These are phyloP conservation scores for Agapetus fuscipes DNA, from an alignment of 2,888 invertebrate genomes.

Conservation along the genomic window DNA sequence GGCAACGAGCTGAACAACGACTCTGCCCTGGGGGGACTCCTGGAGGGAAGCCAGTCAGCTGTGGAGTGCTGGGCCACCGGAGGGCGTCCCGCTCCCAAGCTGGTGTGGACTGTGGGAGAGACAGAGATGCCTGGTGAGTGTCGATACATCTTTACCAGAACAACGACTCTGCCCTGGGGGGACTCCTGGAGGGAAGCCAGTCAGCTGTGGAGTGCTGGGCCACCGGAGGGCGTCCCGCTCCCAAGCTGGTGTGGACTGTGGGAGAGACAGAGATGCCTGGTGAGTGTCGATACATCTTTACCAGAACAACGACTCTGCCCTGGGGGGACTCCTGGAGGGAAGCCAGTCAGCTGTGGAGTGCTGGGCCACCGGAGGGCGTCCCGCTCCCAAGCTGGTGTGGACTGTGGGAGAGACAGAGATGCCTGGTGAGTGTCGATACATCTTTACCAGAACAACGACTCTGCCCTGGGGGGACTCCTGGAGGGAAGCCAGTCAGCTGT, in stretches of 20 bases:
- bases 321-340: conserved; percentile 64
- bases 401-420: conserved; percentile 63
- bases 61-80: conserved; percentile 66
- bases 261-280: conserved; percentile 56
- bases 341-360: conserved; percentile 59
- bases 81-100: conserved; percentile 76
- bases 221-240: conserved; percentile 74
- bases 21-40: conserved; percentile 55
- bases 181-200: conserved; percentile 58
- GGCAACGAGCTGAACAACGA: conserved; percentile 53
- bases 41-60: conserved; percentile 58
- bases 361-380: conserved; percentile 72
- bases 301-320: conserved; percentile 49
- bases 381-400: conserved; percentile 78
- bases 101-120: conserved; percentile 76
- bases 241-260: conserved; percentile 78
- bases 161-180: conserved; percentile 57
- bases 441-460: conserved; percentile 52
- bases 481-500: conserved; percentile 60
- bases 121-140: conserved; percentile 49
- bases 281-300: too few relatives aligned
- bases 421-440: conserved; percentile 43
- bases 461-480: conserved; percentile 57
- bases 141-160: too few relatives aligned
- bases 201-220: conserved; percentile 66